Evolutionary conservation across 2,888 invertebrate genomes (phyloP).

Genomic region (Tanytarsus gracilentus): DNA sequence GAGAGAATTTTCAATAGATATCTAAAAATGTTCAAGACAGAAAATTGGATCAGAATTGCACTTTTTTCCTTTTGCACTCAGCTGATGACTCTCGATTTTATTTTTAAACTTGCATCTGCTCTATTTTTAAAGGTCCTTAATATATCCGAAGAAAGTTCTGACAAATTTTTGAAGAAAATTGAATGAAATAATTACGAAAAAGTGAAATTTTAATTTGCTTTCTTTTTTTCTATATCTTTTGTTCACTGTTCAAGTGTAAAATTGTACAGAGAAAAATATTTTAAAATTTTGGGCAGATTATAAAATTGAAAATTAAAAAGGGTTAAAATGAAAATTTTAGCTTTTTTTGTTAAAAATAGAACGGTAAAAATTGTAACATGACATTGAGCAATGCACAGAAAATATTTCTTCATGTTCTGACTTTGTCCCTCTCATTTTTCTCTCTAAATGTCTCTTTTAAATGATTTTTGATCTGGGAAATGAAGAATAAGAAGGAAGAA

Average conservation of each 20-base stretch:
- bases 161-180: conserved; percentile 10
- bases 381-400: conserved; percentile 1
- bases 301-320: no score
- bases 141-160: conserved; percentile 1
- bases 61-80: background rate
- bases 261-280: no score
- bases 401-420: background rate
- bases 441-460: background rate
- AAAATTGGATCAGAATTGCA: background rate
- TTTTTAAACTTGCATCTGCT: conserved; percentile 1
- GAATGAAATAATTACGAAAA: background rate
- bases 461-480: background rate
- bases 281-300: no score
- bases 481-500: background rate
- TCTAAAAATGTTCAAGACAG: no score
- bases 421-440: background rate
- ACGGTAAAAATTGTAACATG: background rate
- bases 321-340: background rate
- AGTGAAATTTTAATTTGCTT: background rate
- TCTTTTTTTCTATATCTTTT: background rate
- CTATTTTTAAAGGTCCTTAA: background rate
- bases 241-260: background rate
- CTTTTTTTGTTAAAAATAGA: background rate
- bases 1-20: no score
- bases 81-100: conserved; percentile 1